Percentiles rank a stretch among this genome's conserved stretches.
phyloP scores from a whole-genome alignment of 2,113 vertebrate species.

The Tetrao urogallus region DNA sequence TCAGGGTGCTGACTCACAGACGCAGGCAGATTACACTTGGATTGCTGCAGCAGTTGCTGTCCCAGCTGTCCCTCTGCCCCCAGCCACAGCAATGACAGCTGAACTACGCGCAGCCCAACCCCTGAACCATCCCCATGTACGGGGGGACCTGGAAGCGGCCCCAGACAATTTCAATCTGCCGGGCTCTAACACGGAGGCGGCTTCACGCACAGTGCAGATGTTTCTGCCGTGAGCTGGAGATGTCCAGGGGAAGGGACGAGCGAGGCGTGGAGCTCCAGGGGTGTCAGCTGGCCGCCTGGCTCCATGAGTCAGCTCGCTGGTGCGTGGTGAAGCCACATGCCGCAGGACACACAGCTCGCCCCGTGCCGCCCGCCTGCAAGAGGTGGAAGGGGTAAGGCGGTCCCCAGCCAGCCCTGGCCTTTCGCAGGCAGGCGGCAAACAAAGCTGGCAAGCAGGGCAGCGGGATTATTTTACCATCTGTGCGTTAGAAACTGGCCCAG shows the following conservation, averaged over 20 bases:
- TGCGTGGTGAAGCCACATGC: slow-evolving; percentile 70
- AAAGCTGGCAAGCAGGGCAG: slow-evolving; percentile 70
- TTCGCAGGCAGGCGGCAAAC: slow-evolving; percentile 48
- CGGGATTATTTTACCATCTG: slow-evolving; percentile 69
- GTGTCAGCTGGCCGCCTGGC: slow-evolving; percentile 61
- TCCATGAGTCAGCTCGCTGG: slow-evolving; percentile 66
- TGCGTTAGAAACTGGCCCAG: slow-evolving; percentile 73
- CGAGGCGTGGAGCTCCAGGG: slow-evolving; percentile 50
- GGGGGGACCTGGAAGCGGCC: background rate
- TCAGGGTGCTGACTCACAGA: slow-evolving; percentile 56
- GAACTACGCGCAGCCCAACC: background rate
- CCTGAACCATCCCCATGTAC: background rate
- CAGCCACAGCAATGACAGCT: slow-evolving; percentile 53
- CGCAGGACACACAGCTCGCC: slow-evolving; percentile 31
- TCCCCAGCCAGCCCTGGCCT: slow-evolving; percentile 57
- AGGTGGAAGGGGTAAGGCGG: slow-evolving; percentile 50
- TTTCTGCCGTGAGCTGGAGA: slow-evolving; percentile 50
- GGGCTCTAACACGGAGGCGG: background rate
- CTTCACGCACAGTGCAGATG: slow-evolving; percentile 44
- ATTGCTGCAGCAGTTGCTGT: slow-evolving; percentile 62
- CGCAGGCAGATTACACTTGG: slow-evolving; percentile 46
- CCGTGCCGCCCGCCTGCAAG: background rate
- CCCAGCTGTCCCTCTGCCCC: slow-evolving; percentile 68
- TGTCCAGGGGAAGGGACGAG: slow-evolving; percentile 39
- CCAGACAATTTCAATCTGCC: slow-evolving; percentile 2